Evolutionary conservation across 2,113 vertebrate species (phyloP).

Genomic region (Odontophorus gujanensis): DNA sequence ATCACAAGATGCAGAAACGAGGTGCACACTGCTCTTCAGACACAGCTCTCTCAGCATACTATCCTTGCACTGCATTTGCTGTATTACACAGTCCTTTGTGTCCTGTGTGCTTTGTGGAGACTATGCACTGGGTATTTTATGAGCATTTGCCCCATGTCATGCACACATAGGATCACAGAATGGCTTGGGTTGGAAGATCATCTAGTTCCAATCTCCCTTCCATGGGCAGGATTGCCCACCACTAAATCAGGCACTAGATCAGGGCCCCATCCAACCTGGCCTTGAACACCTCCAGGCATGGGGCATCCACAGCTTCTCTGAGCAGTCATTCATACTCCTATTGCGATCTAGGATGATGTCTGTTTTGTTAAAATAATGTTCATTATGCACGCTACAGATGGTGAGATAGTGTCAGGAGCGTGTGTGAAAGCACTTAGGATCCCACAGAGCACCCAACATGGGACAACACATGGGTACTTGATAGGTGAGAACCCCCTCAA

Average conservation of each 20-base stretch:
- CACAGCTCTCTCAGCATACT: rapidly evolving
- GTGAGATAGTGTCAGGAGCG: too few relatives aligned
- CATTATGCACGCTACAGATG: too few relatives aligned
- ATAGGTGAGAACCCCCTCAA: neutral
- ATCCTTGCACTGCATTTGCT: rapidly evolving
- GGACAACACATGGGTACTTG: neutral
- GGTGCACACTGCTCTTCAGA: rapidly evolving
- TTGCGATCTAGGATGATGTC: neutral
- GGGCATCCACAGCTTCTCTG: too few relatives aligned
- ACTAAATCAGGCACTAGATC: too few relatives aligned
- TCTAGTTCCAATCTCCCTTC: too few relatives aligned
- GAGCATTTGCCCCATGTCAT: rapidly evolving
- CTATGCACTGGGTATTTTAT: rapidly evolving
- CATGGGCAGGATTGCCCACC: too few relatives aligned
- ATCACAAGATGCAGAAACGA: rapidly evolving
- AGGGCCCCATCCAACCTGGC: too few relatives aligned
- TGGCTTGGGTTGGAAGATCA: too few relatives aligned
- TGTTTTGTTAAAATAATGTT: neutral
- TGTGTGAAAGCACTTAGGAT: neutral
- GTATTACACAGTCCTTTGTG: rapidly evolving
- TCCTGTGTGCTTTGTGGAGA: rapidly evolving
- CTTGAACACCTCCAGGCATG: too few relatives aligned
- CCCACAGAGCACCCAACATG: rapidly evolving
- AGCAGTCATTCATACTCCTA: neutral
- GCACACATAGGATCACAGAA: too few relatives aligned